These are phyloP conservation scores for Invenusta paracnida DNA, from an alignment of 2,888 invertebrate species.

Conservation along the genomic window DNA sequence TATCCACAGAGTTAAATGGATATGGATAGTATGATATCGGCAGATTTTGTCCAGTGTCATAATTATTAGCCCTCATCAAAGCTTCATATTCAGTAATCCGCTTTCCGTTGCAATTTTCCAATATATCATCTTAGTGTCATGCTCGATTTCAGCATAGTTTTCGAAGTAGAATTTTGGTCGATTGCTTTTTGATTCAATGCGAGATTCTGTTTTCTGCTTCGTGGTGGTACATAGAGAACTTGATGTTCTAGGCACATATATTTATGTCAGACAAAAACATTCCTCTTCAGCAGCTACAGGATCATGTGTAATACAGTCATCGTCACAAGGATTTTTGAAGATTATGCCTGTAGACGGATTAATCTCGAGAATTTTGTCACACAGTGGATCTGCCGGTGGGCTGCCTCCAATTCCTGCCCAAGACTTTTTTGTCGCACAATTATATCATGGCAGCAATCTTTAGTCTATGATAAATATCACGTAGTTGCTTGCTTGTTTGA, in stretches of 20 bases:
- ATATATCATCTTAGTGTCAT: not conserved
- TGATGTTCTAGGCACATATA: not conserved
- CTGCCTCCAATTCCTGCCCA: not conserved
- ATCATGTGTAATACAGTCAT: too few species aligned
- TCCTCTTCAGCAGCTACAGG: too few species aligned
- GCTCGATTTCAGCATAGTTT: not conserved
- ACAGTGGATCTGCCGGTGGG: not conserved
- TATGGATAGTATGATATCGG: not conserved
- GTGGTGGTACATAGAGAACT: not conserved
- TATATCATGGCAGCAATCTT: not conserved
- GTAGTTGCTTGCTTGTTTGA: not conserved
- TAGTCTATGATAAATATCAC: not conserved
- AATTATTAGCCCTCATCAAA: not conserved
- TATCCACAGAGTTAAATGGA: not conserved
- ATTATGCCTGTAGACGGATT: too few species aligned
- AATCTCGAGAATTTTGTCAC: not conserved
- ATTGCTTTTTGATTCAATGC: not conserved
- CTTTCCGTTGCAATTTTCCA: not conserved
- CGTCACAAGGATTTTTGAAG: too few species aligned
- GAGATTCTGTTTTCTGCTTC: not conserved
- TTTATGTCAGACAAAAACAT: not conserved
- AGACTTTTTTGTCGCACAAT: not conserved
- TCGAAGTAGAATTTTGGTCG: not conserved
- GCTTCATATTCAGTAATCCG: not conserved
- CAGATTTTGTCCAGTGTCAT: not conserved